Conservation (phyloP, 2,888 invertebrate species). For the Zaprionus bogoriensis region DNA sequence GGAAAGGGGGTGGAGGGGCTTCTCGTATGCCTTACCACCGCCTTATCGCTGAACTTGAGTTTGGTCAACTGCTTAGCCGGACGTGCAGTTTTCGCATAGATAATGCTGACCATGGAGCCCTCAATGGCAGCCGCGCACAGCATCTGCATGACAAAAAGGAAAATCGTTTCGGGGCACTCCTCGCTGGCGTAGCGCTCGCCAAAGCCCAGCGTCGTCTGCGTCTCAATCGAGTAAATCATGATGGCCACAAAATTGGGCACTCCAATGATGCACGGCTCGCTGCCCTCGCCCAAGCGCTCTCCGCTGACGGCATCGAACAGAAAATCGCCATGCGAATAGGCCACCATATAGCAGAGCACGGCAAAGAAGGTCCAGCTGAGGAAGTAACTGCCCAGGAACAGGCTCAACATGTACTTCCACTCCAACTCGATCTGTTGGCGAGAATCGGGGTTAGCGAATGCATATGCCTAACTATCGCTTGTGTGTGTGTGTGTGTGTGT, state of each 20-base stretch:
- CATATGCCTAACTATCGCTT: too few relatives aligned
- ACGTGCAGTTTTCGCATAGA: slow-evolving; percentile 91
- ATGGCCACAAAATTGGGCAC: slow-evolving; percentile 86
- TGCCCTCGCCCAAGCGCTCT: slow-evolving; percentile 82
- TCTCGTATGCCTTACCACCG: too few relatives aligned
- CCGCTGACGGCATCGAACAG: slow-evolving; percentile 84
- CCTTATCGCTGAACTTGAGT: slow-evolving; percentile 91
- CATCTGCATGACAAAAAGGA: slow-evolving; percentile 91
- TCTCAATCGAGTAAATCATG: slow-evolving; percentile 93
- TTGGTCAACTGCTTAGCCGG: slow-evolving; percentile 90
- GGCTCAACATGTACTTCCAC: slow-evolving; percentile 95
- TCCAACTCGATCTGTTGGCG: slow-evolving; percentile 85
- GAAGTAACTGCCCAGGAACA: slow-evolving; percentile 93
- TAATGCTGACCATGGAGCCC: slow-evolving; percentile 85
- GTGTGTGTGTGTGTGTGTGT: too few relatives aligned
- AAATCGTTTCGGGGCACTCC: slow-evolving; percentile 90
- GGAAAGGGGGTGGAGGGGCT: background rate
- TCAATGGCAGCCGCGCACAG: slow-evolving; percentile 86
- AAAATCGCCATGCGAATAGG: slow-evolving; percentile 91
- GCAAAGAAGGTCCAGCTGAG: slow-evolving; percentile 91
- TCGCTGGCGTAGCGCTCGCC: slow-evolving; percentile 91
- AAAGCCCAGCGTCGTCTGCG: slow-evolving; percentile 93
- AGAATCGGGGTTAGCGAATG: background rate
- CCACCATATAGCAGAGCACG: slow-evolving; percentile 89
- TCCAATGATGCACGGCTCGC: slow-evolving; percentile 85